Evolutionary conservation across 2,888 invertebrate species (phyloP).

Genomic region (Trimorus sp.): DNA sequence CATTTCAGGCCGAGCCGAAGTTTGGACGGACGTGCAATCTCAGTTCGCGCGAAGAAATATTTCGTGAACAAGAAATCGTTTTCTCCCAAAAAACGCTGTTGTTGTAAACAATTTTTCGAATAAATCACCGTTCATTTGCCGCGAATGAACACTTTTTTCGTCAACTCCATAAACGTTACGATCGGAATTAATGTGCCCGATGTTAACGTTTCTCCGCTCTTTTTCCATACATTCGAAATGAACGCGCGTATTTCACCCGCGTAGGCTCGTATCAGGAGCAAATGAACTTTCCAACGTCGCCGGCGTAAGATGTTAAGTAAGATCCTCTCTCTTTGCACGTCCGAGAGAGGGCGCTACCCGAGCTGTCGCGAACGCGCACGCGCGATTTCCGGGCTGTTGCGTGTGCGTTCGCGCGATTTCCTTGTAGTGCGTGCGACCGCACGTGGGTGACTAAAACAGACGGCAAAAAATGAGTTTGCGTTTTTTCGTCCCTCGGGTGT

Average conservation of each 20-base stretch:
- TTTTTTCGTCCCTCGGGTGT: not conserved
- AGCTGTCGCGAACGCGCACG: not conserved
- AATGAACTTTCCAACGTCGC: conserved; percentile 25
- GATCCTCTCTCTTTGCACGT: conserved; percentile 25
- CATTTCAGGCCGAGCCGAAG: too few relatives aligned
- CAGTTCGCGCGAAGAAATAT: too few relatives aligned
- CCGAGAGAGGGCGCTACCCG: conserved; percentile 4
- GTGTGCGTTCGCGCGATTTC: conserved; percentile 31
- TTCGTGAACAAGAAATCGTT: too few relatives aligned
- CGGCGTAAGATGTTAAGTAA: conserved; percentile 34
- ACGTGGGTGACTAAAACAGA: conserved; percentile 17
- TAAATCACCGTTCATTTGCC: too few relatives aligned
- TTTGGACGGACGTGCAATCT: too few relatives aligned
- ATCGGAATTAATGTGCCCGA: too few relatives aligned
- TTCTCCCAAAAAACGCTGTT: too few relatives aligned
- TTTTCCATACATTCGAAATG: too few relatives aligned
- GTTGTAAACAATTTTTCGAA: too few relatives aligned
- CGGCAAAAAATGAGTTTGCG: conserved; percentile 1
- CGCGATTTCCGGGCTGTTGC: conserved; percentile 43
- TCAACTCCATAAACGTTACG: too few relatives aligned
- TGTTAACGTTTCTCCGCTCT: too few relatives aligned
- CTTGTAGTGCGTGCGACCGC: conserved; percentile 5
- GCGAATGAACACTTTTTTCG: too few relatives aligned
- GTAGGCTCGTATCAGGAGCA: conserved; percentile 2
- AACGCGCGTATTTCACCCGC: not conserved